Base-by-base conservation (phyloP, 2,888 invertebrate genomes). In the Drosophila lutescens region DNA sequence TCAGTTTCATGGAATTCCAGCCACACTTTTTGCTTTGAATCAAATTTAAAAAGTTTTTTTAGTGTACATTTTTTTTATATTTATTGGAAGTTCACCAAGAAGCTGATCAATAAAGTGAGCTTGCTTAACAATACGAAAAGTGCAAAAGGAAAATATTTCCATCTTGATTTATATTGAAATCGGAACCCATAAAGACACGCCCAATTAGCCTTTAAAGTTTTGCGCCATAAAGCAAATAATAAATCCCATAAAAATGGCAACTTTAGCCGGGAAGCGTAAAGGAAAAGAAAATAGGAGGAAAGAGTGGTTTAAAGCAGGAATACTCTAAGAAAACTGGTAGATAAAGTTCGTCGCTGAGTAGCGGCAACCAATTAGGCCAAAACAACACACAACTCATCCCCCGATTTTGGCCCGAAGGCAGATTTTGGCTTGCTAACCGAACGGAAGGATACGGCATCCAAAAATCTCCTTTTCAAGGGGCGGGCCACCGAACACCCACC, bases 291-390 rank as follows among this genome's bases (percentile, higher is more conserved):
- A 23, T 23, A n/a, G 5, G 26, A 47, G 8, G 17, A 30, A 34
- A 26, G 38, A 40, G 68, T 55, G 34, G 17, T 47, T 66, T 56
- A 61, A 56, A 36, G 53, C 10, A 17, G 20, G 20, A 20, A 41
- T 30, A 56, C 34, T 43, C 54, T 53, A 73, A 50, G 66, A 58
- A 66, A 70, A 56, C 55, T 63, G 47, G 59, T 81, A 79, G 77
- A 66, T 62, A 56, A 79, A 83, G 60, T 63, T 80, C 38, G 49
- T 49, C 55, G 59, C 76, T 84, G 66, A 72, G 81, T 76, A 80
- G 84, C 84, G 81, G 68, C 85, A 86, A 79, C 87, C 80, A 80
- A 80, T 80, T 84, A 80, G 87, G 87, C 55, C 60, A 86, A 76
- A 79, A 86, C 78, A 85, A 84, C 78, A 65, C 55, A 59, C 66